Percentiles rank a stretch among this genome's conserved stretches.
phyloP scores from a whole-genome alignment of 1,140 invertebrate species.

The Drosophila parvula region DNA sequence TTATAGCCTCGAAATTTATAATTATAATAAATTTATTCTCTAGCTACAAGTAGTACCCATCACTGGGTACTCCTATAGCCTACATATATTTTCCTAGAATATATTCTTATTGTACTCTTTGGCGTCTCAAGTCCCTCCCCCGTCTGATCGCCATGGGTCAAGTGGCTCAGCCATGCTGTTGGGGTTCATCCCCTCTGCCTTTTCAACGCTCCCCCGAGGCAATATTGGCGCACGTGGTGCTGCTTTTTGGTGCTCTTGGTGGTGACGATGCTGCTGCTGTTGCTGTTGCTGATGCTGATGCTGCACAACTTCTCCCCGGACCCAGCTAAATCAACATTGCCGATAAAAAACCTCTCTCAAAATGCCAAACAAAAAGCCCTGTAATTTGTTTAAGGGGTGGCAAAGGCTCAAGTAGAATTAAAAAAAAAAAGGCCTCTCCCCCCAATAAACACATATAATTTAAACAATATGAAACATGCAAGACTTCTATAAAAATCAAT shows the following conservation, averaged over 20 bases:
- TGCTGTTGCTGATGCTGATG: conserved; percentile 3
- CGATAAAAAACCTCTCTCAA: conserved; percentile 8
- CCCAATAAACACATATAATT: not conserved
- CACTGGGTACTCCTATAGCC: not conserved
- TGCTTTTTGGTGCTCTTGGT: conserved; percentile 13
- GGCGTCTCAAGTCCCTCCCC: not conserved
- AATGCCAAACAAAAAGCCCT: conserved; percentile 4
- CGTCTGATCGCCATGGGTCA: conserved; percentile 8
- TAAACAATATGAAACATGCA: not conserved
- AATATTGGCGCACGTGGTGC: conserved; percentile 21
- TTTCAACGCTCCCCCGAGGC: conserved; percentile 8
- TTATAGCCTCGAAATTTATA: not conserved
- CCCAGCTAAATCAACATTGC: conserved; percentile 15
- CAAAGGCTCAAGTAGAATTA: not conserved
- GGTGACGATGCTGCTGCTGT: conserved; percentile 2
- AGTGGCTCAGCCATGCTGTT: conserved; percentile 11
- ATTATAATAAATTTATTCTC: not conserved
- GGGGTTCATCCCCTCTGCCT: conserved; percentile 12
- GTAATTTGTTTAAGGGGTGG: conserved; percentile 18
- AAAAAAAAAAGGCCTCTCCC: not conserved
- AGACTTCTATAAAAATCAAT: conserved; percentile 1
- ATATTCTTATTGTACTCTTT: conserved; percentile 3
- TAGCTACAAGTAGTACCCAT: not conserved
- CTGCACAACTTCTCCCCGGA: not conserved
- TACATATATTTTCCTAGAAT: not conserved